phyloP scores from a whole-genome alignment of 2,797 vertebrate genomes.

The Notoglanidium macrostoma region DNA sequence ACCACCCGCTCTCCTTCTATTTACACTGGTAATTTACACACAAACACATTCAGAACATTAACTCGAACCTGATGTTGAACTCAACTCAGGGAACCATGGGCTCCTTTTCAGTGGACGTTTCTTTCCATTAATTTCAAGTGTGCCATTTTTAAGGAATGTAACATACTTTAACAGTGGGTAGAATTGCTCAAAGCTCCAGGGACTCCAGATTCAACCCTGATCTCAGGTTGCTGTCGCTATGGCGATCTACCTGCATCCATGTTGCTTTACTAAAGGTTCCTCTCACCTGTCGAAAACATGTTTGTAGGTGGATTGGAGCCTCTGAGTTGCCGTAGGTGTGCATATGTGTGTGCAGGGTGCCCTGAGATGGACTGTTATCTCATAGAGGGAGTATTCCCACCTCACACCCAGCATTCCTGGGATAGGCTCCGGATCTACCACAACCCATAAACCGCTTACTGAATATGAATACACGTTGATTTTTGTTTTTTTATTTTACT shows the following conservation, averaged over 20 bases:
- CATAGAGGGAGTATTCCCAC: background rate
- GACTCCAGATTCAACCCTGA: background rate
- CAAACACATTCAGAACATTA: background rate
- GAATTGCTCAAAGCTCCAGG: background rate
- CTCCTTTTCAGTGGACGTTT: background rate
- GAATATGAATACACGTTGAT: background rate
- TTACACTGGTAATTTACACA: background rate
- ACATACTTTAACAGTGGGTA: background rate
- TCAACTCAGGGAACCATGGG: background rate
- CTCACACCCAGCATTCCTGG: background rate
- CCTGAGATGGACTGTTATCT: background rate
- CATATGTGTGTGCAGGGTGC: background rate
- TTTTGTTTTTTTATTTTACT: background rate
- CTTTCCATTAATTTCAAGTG: background rate
- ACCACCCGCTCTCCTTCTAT: background rate
- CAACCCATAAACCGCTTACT: background rate
- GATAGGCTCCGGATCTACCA: background rate
- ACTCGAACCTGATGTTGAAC: background rate
- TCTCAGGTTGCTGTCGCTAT: background rate
- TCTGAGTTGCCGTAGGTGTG: background rate
- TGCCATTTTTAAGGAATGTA: background rate
- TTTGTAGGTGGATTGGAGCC: background rate
- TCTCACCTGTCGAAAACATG: background rate
- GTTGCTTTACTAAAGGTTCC: background rate
- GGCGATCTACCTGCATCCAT: background rate